A percentile compares a stretch with the other conserved stretches of the same genome.
Evolutionary conservation across 1,140 invertebrate species (phyloP).

Genomic region (Drosophila sproati): DNA sequence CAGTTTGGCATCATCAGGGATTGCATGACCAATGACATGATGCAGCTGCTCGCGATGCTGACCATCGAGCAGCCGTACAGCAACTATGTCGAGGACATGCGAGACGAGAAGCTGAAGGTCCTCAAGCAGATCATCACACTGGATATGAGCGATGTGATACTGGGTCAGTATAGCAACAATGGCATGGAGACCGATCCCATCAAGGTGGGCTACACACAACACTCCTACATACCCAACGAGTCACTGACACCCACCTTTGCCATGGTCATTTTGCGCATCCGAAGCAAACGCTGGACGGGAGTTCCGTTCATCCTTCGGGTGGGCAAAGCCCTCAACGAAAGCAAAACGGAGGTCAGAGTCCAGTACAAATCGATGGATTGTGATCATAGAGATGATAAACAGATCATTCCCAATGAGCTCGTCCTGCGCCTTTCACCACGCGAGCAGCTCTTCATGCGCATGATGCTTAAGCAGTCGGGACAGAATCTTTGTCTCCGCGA

Average conservation of each 20-base stretch:
- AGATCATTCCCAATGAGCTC: conserved; percentile 53
- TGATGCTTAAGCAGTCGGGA: conserved; percentile 55
- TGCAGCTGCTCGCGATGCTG: conserved; percentile 58
- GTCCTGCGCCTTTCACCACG: conserved; percentile 50
- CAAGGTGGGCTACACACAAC: conserved; percentile 65
- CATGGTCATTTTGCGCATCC: conserved; percentile 45
- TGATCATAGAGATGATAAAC: conserved; percentile 10
- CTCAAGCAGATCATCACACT: conserved; percentile 49
- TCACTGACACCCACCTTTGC: conserved; percentile 67
- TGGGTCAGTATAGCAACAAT: conserved; percentile 67
- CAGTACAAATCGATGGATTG: conserved; percentile 61
- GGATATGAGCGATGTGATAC: conserved; percentile 48
- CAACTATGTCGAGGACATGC: conserved; percentile 54
- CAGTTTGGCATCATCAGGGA: conserved; percentile 64
- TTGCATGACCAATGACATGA: conserved; percentile 68
- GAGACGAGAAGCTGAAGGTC: conserved; percentile 50
- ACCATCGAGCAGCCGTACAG: conserved; percentile 62
- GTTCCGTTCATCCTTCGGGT: conserved; percentile 69
- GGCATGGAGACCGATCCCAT: conserved; percentile 45
- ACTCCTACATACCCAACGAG: conserved; percentile 60
- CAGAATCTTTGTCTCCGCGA: conserved; percentile 49
- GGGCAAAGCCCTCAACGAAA: conserved; percentile 63
- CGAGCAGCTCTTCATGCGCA: conserved; percentile 64
- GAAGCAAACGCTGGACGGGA: conserved; percentile 57
- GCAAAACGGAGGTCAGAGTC: conserved; percentile 60